phyloP scores from a whole-genome alignment of 2,113 vertebrate species.

The Danionella cerebrum region DNA sequence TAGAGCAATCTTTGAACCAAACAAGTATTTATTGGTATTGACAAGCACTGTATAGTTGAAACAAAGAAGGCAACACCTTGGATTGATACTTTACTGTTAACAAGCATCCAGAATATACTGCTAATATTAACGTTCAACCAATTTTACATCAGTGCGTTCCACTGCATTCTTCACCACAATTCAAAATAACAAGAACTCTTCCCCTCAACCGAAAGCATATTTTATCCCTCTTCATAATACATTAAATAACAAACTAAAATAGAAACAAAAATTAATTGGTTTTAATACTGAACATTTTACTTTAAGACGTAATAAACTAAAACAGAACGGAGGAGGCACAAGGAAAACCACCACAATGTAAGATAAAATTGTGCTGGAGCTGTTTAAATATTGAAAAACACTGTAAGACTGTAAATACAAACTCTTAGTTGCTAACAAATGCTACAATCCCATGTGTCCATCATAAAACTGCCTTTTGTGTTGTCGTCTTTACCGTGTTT shows the following conservation, averaged over 20 bases:
- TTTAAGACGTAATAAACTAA: neutral
- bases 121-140: neutral
- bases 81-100: neutral
- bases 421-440: constrained; percentile 12
- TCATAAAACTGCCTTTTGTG: neutral
- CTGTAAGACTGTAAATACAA: constrained; percentile 11
- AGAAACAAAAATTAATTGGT: neutral
- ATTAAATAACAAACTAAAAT: neutral
- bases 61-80: neutral
- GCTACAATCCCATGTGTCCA: constrained; percentile 14
- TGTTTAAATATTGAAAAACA: neutral
- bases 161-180: neutral
- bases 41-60: neutral
- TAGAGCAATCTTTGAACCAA: neutral
- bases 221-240: constrained; percentile 1
- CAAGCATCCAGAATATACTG: neutral
- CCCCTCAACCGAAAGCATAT: neutral
- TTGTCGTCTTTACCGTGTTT: constrained; percentile 43
- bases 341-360: constrained; percentile 2
- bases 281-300: neutral
- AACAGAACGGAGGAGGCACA: neutral
- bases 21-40: neutral
- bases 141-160: neutral
- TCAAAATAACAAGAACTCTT: neutral
- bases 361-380: neutral